Percentiles rank a stretch among this genome's conserved stretches.
Conservation (phyloP, 2,113 vertebrate genomes). For the Amia ocellicauda region DNA sequence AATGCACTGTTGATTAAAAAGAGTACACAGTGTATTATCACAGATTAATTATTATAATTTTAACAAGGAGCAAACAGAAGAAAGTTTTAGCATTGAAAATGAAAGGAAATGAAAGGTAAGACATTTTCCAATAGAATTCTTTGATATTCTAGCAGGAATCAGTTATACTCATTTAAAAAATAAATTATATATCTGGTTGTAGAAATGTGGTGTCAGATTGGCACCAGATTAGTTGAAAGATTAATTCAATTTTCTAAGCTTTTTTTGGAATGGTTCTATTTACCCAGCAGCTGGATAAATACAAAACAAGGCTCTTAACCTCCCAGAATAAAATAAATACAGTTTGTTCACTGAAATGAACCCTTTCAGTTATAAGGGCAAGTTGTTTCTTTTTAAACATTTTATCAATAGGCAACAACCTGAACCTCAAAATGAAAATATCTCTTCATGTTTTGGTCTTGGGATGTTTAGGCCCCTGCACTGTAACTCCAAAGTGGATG, state of each 20-base stretch:
- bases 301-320: not conserved
- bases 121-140: not conserved
- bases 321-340: not conserved
- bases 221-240: conserved; percentile 4
- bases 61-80: not conserved
- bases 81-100: not conserved
- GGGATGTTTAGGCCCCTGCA: too few species aligned
- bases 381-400: too few species aligned
- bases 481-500: too few species aligned
- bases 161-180: not conserved
- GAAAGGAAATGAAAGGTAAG: not conserved
- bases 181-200: not conserved
- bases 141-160: not conserved
- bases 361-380: too few species aligned
- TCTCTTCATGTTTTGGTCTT: too few species aligned
- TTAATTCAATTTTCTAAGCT: conserved; percentile 5
- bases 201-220: conserved; percentile 6
- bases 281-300: not conserved
- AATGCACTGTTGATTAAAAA: conserved; percentile 29
- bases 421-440: too few species aligned
- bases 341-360: too few species aligned
- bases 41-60: conserved; percentile 28
- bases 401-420: too few species aligned
- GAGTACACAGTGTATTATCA: conserved; percentile 16
- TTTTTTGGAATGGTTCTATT: conserved; percentile 9